Conservation (phyloP, 2,888 invertebrate genomes). For the Galerucella pusilla region DNA sequence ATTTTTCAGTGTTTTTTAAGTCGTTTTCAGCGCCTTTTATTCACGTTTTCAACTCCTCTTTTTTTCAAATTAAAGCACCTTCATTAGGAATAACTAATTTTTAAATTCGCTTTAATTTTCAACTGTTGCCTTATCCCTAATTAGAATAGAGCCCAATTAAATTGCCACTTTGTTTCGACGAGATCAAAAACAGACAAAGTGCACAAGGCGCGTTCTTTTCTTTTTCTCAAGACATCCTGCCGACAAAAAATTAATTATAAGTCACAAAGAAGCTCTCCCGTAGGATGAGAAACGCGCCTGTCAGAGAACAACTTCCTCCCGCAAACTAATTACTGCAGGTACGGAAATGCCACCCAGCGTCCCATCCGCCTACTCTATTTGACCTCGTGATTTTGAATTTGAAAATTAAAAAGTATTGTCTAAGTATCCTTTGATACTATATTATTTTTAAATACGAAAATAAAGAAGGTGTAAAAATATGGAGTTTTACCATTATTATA, state of each 20-base stretch:
- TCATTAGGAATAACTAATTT: constrained; percentile 35
- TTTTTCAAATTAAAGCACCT: constrained; percentile 29
- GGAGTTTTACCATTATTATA: too few species aligned
- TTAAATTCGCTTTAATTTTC: constrained; percentile 35
- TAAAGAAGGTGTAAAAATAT: too few species aligned
- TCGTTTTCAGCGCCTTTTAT: constrained; percentile 1
- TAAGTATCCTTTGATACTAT: too few species aligned
- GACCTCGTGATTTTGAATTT: constrained; percentile 50
- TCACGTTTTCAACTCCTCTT: constrained; percentile 12
- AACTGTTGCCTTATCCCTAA: constrained; percentile 29
- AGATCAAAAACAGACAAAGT: constrained; percentile 33
- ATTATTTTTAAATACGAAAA: too few species aligned
- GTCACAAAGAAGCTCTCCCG: constrained; percentile 52
- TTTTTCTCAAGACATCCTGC: constrained; percentile 48
- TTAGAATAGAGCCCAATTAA: constrained; percentile 39
- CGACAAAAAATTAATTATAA: constrained; percentile 59
- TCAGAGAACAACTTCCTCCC: constrained; percentile 56
- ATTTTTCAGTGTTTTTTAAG: constrained; percentile 11
- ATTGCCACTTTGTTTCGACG: constrained; percentile 37
- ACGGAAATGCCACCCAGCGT: constrained; percentile 48
- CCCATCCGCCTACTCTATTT: constrained; percentile 8
- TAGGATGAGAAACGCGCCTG: constrained; percentile 46
- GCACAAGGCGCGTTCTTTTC: constrained; percentile 25
- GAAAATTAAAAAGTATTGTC: too few species aligned
- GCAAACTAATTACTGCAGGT: constrained; percentile 60